phyloP scores from a whole-genome alignment of 2,888 invertebrate species.

The Chloroclysta siterata region DNA sequence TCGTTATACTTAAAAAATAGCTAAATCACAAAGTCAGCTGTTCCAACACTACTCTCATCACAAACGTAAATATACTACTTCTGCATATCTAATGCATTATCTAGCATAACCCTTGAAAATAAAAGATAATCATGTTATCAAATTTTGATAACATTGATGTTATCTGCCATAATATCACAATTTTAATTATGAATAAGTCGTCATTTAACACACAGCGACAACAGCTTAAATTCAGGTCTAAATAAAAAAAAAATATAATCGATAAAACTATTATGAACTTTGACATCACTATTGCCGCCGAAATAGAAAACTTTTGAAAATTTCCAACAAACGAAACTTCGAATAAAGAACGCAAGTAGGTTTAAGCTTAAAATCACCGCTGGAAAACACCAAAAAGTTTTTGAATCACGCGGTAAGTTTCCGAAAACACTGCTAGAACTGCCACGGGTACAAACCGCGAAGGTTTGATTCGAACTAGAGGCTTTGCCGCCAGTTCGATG shows the following conservation, averaged over 20 bases:
- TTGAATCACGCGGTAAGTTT: conserved; percentile 14
- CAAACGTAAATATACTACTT: conserved; percentile 2
- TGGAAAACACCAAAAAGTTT: conserved; percentile 5
- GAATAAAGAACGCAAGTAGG: conserved; percentile 11
- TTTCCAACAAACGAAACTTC: conserved; percentile 28
- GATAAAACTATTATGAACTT: conserved; percentile 10
- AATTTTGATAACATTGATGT: not conserved
- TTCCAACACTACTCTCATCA: conserved; percentile 6
- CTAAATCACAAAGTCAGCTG: conserved; percentile 1
- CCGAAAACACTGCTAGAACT: conserved; percentile 1
- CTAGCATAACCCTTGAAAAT: not conserved
- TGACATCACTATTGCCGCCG: conserved; percentile 31
- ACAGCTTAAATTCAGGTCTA: too few relatives aligned
- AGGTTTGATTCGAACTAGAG: conserved; percentile 46
- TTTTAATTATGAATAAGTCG: not conserved
- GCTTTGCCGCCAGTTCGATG: conserved; percentile 51
- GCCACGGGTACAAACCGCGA: conserved; percentile 26
- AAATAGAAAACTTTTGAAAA: conserved; percentile 7
- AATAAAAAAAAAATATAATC: not conserved
- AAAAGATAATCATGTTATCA: conserved; percentile 2
- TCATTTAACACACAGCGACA: too few relatives aligned
- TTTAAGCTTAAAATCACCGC: not conserved
- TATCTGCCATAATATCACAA: not conserved
- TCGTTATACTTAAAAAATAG: not conserved
- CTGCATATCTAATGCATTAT: conserved; percentile 2